Conservation (phyloP, 1,140 invertebrate species). For the Hypothenemus hampei region DNA sequence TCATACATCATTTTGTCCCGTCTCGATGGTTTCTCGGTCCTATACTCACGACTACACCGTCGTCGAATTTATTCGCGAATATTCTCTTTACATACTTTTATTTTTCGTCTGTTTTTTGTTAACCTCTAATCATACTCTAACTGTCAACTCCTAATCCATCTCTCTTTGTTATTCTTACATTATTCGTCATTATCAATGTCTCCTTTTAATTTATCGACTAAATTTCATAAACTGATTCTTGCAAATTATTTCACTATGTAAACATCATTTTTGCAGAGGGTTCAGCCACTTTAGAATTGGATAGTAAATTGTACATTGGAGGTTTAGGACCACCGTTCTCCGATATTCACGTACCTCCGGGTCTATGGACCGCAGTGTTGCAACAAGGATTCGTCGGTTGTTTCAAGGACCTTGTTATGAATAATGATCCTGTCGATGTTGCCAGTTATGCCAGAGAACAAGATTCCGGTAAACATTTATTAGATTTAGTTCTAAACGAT, state of each 20-base stretch:
- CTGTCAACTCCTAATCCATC: conserved; percentile 20
- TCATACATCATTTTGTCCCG: too few relatives aligned
- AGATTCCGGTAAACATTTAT: conserved; percentile 82
- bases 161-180: neutral
- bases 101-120: conserved; percentile 6
- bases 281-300: conserved; percentile 80
- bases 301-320: conserved; percentile 86
- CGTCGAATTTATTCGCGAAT: too few relatives aligned
- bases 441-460: conserved; percentile 84
- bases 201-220: neutral
- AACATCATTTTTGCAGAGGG: conserved; percentile 56
- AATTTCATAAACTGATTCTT: neutral
- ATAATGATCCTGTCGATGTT: conserved; percentile 88
- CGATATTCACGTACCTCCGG: conserved; percentile 70
- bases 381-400: conserved; percentile 93
- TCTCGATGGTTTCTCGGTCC: too few relatives aligned
- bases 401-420: conserved; percentile 86
- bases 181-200: neutral
- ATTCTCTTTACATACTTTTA: too few relatives aligned
- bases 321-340: conserved; percentile 74
- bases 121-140: conserved; percentile 13
- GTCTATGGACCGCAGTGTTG: conserved; percentile 86
- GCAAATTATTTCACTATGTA: neutral
- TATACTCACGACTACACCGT: too few relatives aligned
- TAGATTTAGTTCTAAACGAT: too few relatives aligned